Evolutionary conservation across 2,797 vertebrate genomes (phyloP).

Genomic region (Peromyscus aztecus): DNA sequence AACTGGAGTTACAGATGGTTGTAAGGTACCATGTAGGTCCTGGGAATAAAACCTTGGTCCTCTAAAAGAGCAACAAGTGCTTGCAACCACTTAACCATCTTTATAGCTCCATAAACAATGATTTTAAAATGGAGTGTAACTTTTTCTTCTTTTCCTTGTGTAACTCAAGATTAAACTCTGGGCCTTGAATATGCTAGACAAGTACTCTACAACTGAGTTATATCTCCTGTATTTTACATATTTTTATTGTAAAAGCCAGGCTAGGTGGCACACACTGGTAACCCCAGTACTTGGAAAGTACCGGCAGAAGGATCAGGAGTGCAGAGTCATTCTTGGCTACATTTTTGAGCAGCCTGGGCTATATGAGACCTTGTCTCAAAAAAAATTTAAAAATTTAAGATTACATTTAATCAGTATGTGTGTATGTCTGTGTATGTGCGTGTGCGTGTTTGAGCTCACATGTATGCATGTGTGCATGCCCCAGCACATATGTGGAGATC

Average conservation of each 20-base stretch:
- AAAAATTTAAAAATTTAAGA: neutral
- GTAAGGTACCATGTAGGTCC: neutral
- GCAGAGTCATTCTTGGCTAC: neutral
- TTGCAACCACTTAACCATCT: neutral
- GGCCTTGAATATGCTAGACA: neutral
- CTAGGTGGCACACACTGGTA: neutral
- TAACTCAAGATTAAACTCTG: neutral
- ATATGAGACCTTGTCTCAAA: neutral
- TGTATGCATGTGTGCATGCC: neutral
- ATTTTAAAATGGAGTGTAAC: constrained; percentile 52
- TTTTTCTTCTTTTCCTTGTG: neutral
- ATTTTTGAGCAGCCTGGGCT: neutral
- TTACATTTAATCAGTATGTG: neutral
- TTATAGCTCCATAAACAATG: neutral
- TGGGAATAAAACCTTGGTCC: neutral
- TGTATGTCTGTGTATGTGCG: neutral
- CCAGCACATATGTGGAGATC: neutral
- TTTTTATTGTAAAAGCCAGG: neutral
- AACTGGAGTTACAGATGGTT: neutral
- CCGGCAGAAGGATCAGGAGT: neutral
- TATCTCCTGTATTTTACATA: neutral
- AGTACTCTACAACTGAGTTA: neutral
- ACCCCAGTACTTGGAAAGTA: neutral
- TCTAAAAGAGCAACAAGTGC: neutral
- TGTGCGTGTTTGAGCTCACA: neutral